Evolutionary conservation across 2,797 vertebrate species (phyloP).

Genomic region (Loris lydekkerianus): DNA sequence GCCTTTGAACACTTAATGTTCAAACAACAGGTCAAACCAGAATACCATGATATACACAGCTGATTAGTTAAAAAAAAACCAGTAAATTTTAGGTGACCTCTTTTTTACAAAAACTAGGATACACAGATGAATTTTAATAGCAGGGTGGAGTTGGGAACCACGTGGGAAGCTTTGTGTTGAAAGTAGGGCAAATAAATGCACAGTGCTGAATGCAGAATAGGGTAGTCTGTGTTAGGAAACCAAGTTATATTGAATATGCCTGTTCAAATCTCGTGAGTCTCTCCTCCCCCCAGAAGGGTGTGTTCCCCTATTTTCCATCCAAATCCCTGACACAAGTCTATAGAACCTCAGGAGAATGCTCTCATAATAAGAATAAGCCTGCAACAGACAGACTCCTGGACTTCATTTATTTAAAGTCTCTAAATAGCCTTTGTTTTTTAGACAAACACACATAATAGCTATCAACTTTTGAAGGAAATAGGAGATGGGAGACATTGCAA

Average conservation of each 20-base stretch:
- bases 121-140: slow-evolving; percentile 48
- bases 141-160: background rate
- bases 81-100: slow-evolving; percentile 47
- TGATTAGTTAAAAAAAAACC: background rate
- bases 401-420: slow-evolving; percentile 35
- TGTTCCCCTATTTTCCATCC: too few species aligned
- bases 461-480: slow-evolving; percentile 56
- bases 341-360: background rate
- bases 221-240: background rate
- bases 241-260: background rate
- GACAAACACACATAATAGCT: background rate
- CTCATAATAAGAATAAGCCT: slow-evolving; percentile 1
- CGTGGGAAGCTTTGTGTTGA: background rate
- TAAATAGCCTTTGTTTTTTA: slow-evolving; percentile 24
- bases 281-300: background rate
- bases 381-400: background rate
- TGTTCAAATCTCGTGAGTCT: background rate
- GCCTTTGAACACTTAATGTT: slow-evolving; percentile 36
- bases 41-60: background rate
- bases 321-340: background rate
- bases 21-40: background rate
- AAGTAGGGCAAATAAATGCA: background rate
- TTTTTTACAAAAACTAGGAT: slow-evolving; percentile 1
- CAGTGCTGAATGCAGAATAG: background rate
- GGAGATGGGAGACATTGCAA: background rate